Conservation (phyloP, 2,113 vertebrate species). For the Orientallactaga bullata region DNA sequence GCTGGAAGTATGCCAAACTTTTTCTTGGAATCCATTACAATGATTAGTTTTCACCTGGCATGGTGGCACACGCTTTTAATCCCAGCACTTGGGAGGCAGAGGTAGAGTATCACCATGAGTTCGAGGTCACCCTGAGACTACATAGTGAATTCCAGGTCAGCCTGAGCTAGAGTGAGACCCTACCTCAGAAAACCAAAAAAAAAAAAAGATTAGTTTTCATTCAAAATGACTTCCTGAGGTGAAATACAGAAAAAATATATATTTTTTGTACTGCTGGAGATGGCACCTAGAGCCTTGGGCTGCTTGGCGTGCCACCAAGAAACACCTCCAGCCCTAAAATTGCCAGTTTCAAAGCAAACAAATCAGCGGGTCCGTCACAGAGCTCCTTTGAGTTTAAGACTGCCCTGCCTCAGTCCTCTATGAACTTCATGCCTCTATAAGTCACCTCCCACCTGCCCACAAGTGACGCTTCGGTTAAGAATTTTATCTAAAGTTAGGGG, state of each 20-base stretch:
- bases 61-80: no score
- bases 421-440: fast-evolving
- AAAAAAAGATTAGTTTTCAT: not conserved
- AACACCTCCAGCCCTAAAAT: not conserved
- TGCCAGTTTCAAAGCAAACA: not conserved
- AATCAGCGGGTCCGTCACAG: no score
- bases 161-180: no score
- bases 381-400: not conserved
- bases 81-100: no score
- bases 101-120: no score
- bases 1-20: not conserved
- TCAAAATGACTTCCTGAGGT: not conserved
- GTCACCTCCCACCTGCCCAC: not conserved
- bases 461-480: not conserved
- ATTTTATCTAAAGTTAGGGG: not conserved
- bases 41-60: not conserved
- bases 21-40: not conserved
- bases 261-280: not conserved
- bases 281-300: not conserved
- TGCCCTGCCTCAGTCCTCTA: fast-evolving
- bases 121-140: no score
- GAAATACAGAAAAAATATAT: not conserved
- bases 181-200: no score
- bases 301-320: fast-evolving
- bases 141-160: no score